Evolutionary conservation across 2,888 invertebrate species (phyloP).

Genomic region (Tuberolachnus salignus): DNA sequence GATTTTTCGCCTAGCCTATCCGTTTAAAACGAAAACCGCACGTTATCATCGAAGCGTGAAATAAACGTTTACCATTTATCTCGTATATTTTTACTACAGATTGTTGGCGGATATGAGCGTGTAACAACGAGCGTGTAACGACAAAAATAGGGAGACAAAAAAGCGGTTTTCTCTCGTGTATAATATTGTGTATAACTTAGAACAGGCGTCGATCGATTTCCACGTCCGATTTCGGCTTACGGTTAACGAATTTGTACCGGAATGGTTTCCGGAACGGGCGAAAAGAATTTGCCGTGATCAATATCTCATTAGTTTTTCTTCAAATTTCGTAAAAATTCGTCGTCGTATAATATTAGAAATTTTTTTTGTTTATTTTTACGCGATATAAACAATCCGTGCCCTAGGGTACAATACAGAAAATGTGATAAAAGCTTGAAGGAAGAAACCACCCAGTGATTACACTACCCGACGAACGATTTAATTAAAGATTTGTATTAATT

Average conservation of each 20-base stretch:
- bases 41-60: slow-evolving; percentile 12
- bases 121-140: neutral
- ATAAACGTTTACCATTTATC: neutral
- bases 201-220: neutral
- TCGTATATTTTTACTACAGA: neutral
- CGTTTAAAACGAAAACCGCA: neutral
- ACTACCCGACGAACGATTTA: too few species aligned
- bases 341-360: too few species aligned
- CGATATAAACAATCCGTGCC: too few species aligned
- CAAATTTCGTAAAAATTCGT: too few species aligned
- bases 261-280: slow-evolving; percentile 8
- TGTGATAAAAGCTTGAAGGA: too few species aligned
- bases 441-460: too few species aligned
- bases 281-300: too few species aligned
- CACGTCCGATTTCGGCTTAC: neutral
- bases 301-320: too few species aligned
- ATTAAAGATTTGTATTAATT: too few species aligned
- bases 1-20: neutral
- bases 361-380: too few species aligned
- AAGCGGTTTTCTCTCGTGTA: neutral
- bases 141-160: neutral
- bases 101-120: neutral
- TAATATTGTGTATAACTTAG: too few species aligned
- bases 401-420: too few species aligned
- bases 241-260: neutral